A percentile compares a stretch with the other conserved stretches of the same genome.
These are phyloP conservation scores for Catharus bicknelli DNA, from an alignment of 2,113 vertebrate species.

Conservation along the genomic window DNA sequence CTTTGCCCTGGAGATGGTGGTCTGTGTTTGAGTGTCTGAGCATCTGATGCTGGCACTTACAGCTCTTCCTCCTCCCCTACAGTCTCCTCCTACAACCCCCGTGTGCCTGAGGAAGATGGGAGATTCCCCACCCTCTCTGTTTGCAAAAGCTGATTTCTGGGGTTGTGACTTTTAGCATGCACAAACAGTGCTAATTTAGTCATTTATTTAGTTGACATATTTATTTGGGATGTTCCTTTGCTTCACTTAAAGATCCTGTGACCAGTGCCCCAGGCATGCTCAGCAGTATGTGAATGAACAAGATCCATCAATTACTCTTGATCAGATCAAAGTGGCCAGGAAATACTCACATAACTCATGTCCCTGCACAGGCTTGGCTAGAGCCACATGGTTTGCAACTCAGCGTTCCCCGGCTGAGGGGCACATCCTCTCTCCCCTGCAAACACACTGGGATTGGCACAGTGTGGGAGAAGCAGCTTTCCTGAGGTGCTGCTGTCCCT, in stretches of 20 bases:
- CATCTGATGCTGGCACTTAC: background rate
- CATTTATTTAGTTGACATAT: constrained; percentile 74
- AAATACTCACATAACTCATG: constrained; percentile 52
- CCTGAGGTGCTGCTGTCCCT: background rate
- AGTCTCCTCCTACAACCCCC: background rate
- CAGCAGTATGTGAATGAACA: constrained; percentile 51
- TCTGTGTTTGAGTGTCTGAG: background rate
- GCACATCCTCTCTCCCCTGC: rapidly evolving
- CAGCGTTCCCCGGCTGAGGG: background rate
- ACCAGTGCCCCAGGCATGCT: constrained; percentile 53
- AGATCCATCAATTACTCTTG: constrained; percentile 67
- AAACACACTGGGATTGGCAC: background rate
- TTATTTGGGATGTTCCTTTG: constrained; percentile 70
- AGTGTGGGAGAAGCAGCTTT: background rate
- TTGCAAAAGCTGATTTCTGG: constrained; percentile 6
- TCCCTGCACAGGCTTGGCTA: background rate
- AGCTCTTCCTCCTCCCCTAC: background rate
- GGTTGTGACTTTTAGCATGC: constrained; percentile 62
- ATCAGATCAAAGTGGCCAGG: constrained; percentile 50
- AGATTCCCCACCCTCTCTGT: background rate
- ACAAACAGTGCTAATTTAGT: constrained; percentile 69
- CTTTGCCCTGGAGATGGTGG: background rate
- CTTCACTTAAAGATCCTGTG: constrained; percentile 62
- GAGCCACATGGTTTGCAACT: rapidly evolving
- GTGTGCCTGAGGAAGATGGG: background rate